Evolutionary conservation across 2,113 vertebrate species (phyloP).

Genomic region (Phainopepla nitens): DNA sequence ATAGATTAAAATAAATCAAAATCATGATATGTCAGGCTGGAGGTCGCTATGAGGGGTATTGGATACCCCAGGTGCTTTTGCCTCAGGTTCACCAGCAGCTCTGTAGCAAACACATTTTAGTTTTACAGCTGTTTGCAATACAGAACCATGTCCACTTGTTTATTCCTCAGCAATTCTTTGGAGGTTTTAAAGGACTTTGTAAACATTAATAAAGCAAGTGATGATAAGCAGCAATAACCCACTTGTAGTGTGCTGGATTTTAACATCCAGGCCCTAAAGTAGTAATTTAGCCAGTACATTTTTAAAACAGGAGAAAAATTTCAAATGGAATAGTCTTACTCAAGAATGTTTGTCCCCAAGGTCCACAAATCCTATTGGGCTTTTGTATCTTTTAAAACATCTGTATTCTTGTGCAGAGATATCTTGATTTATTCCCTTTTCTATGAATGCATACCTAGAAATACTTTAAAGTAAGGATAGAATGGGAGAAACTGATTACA

Average conservation of each 20-base stretch:
- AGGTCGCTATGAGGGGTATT: background rate
- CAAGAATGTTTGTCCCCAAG: rapidly evolving
- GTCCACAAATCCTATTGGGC: background rate
- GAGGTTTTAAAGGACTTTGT: background rate
- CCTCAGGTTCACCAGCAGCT: background rate
- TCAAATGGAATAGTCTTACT: background rate
- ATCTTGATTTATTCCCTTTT: background rate
- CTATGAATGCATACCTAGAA: background rate
- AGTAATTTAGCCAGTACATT: background rate
- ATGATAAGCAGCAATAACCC: background rate
- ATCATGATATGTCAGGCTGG: background rate
- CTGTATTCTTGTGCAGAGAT: background rate
- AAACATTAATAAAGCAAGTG: background rate
- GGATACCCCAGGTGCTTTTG: background rate
- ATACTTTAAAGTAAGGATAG: background rate
- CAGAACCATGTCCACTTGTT: background rate
- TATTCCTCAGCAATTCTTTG: background rate
- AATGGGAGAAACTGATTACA: background rate
- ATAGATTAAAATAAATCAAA: background rate
- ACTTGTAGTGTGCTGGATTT: background rate
- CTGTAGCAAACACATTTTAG: background rate
- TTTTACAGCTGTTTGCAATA: background rate
- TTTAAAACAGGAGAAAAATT: background rate
- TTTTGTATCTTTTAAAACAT: background rate
- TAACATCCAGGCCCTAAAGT: background rate